Conservation (phyloP, 2,113 vertebrate species). For the Arizona elegans region DNA sequence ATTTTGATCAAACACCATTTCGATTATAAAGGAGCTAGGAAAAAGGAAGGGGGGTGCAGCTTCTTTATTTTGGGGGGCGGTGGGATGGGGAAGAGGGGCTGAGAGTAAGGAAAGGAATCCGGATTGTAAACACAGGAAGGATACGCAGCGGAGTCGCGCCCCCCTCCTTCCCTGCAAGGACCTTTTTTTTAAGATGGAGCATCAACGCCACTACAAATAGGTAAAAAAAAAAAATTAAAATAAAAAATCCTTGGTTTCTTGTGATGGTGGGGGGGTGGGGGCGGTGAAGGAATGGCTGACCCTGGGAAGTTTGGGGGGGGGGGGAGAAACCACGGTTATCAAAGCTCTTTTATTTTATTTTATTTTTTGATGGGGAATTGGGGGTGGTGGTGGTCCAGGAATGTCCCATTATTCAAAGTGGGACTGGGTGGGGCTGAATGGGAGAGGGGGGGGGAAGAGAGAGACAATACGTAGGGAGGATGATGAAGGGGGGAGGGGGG, state of each 20-base stretch:
- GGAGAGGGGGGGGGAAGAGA: neutral
- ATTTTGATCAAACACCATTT: constrained; percentile 39
- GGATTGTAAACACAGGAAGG: neutral
- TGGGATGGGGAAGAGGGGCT: neutral
- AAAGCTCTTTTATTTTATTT: neutral
- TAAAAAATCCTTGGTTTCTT: neutral
- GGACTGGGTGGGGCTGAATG: constrained; percentile 46
- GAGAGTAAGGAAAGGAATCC: neutral
- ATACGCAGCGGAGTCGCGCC: neutral
- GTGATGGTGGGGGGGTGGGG: neutral
- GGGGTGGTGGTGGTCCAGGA: neutral
- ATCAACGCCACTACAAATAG: constrained; percentile 39
- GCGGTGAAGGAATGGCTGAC: neutral
- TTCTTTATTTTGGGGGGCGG: neutral
- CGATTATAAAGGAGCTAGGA: constrained; percentile 11
- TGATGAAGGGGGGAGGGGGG: neutral
- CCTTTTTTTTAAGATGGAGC: constrained; percentile 37
- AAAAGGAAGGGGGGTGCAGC: neutral
- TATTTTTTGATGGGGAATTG: neutral
- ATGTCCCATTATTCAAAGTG: neutral
- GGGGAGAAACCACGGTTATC: neutral
- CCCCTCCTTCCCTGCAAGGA: neutral
- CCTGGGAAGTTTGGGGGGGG: neutral
- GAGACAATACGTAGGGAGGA: neutral
- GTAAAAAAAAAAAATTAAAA: constrained; percentile 29